A percentile compares a stretch with the other conserved stretches of the same genome.
phyloP scores from a whole-genome alignment of 2,113 vertebrate genomes.

The Mobula hypostoma region DNA sequence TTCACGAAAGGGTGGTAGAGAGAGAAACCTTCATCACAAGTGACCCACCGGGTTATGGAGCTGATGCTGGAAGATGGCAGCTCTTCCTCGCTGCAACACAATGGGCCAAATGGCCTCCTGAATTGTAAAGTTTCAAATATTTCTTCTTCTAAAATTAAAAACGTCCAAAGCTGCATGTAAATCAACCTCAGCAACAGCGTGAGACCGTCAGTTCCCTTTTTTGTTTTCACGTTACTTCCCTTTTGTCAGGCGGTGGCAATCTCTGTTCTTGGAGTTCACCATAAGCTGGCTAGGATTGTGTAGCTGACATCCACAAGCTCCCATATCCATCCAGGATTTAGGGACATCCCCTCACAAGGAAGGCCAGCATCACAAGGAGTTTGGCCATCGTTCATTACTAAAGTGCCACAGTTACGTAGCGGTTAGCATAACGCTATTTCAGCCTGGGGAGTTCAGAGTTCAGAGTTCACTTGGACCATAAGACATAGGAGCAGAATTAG shows the following conservation, averaged over 20 bases:
- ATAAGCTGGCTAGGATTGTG: not conserved
- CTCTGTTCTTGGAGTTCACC: not conserved
- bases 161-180: not conserved
- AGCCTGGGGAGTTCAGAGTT: too few species aligned
- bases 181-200: not conserved
- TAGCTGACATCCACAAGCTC: not conserved
- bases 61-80: too few species aligned
- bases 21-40: too few species aligned
- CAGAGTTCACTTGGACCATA: too few species aligned
- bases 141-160: not conserved
- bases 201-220: not conserved
- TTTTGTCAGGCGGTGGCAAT: not conserved
- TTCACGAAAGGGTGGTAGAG: too few species aligned
- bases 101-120: too few species aligned
- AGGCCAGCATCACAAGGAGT: not conserved
- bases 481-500: too few species aligned
- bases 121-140: too few species aligned
- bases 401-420: too few species aligned
- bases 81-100: too few species aligned
- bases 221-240: not conserved
- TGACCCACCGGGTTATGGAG: too few species aligned
- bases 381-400: not conserved
- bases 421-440: too few species aligned
- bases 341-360: not conserved
- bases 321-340: not conserved